Conservation (phyloP, 2,113 vertebrate genomes). For the Chloropsis cyanopogon region DNA sequence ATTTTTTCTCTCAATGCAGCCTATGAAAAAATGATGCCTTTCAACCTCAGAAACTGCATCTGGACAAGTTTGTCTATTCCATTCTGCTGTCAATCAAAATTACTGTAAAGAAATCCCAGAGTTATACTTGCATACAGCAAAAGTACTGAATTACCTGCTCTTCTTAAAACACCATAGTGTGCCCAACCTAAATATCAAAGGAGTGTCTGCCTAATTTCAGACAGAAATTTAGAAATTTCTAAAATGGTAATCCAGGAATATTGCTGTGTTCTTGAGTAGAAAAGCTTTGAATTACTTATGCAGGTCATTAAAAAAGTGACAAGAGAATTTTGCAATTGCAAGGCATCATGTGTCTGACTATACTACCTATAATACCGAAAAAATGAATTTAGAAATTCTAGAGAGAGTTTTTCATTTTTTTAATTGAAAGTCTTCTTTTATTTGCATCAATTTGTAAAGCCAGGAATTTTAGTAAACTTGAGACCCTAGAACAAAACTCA, state of each 20-base stretch:
- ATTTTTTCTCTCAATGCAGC: not conserved
- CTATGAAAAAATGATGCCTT: not conserved
- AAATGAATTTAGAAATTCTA: not conserved
- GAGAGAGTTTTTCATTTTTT: not conserved
- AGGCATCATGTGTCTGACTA: not conserved
- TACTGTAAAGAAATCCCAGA: not conserved
- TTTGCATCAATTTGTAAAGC: not conserved
- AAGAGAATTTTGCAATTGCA: not conserved
- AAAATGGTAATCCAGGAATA: not conserved
- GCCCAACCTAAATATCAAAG: not conserved
- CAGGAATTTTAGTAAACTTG: not conserved
- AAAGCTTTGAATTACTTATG: not conserved
- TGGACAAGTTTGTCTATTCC: not conserved
- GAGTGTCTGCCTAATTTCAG: not conserved
- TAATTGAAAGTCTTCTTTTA: not conserved
- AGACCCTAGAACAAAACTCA: not conserved
- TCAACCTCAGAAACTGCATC: not conserved
- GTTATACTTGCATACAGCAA: not conserved
- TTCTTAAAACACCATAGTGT: accelerated
- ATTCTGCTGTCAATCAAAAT: not conserved
- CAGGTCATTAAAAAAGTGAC: not conserved
- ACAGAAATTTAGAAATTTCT: not conserved
- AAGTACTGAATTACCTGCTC: not conserved
- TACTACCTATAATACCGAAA: not conserved
- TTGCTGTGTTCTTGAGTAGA: not conserved